Evolutionary conservation across 2,113 vertebrate genomes (phyloP).

Genomic region (Hippocampus comes): DNA sequence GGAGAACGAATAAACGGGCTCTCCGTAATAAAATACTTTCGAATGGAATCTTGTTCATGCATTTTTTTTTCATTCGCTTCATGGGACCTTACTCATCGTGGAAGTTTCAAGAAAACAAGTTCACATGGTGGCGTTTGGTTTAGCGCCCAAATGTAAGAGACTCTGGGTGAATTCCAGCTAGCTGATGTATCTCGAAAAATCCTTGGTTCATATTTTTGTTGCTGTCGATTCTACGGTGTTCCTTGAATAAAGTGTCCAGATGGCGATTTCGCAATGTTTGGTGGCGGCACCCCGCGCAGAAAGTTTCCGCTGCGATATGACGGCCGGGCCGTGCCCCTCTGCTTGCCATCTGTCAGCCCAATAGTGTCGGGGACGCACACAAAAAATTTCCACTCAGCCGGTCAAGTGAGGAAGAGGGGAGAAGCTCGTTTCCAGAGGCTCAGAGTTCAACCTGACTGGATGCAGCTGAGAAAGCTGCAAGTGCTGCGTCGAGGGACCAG

Average conservation of each 20-base stretch:
- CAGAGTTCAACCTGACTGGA: slow-evolving; percentile 13
- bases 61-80: not conserved
- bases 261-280: slow-evolving; percentile 11
- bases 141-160: no score
- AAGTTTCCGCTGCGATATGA: slow-evolving; percentile 64
- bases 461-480: slow-evolving; percentile 39
- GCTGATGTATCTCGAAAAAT: no score
- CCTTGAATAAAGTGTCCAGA: not conserved
- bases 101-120: no score
- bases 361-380: slow-evolving; percentile 41
- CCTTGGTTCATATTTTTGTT: not conserved
- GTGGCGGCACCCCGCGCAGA: slow-evolving; percentile 41
- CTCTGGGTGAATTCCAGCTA: not conserved
- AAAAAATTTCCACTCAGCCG: slow-evolving; percentile 40
- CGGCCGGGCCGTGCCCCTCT: slow-evolving; percentile 53
- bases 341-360: slow-evolving; percentile 61
- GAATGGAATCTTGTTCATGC: slow-evolving; percentile 13
- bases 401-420: slow-evolving; percentile 23
- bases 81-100: no score
- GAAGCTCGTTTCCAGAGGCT: not conserved
- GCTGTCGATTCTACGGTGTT: not conserved
- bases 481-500: slow-evolving; percentile 36
- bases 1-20: slow-evolving; percentile 86
- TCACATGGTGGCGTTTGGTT: no score
- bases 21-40: slow-evolving; percentile 63